Evolutionary conservation across 2,113 vertebrate species (phyloP).

Genomic region (Chamaea fasciata): DNA sequence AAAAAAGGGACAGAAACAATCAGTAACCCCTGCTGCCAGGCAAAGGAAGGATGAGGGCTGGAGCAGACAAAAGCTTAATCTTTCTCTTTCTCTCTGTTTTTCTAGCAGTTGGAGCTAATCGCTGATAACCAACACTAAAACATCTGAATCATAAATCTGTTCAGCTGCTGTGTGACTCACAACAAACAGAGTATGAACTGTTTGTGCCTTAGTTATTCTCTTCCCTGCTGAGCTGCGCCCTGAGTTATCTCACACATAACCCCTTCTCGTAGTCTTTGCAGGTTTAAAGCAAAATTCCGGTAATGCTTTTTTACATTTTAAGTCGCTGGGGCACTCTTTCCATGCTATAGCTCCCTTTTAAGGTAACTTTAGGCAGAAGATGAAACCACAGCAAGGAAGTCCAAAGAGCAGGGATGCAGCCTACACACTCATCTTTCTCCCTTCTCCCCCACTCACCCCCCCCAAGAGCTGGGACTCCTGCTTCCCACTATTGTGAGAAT

Average conservation of each 20-base stretch:
- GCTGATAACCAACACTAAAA: constrained; percentile 12
- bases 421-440: not conserved
- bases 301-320: not conserved
- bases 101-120: constrained; percentile 30
- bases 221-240: not conserved
- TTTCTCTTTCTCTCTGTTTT: constrained; percentile 16
- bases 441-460: not conserved
- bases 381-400: not conserved
- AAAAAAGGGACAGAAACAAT: constrained; percentile 33
- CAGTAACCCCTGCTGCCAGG: constrained; percentile 10
- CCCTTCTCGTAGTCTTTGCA: not conserved
- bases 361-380: not conserved
- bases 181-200: not conserved
- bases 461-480: not conserved
- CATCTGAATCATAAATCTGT: constrained; percentile 30
- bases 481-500: constrained; percentile 40
- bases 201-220: not conserved
- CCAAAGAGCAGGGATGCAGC: not conserved
- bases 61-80: constrained; percentile 47
- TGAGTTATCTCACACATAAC: not conserved
- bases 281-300: not conserved
- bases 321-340: not conserved
- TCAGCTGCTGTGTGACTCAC: not conserved
- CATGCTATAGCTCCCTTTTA: not conserved
- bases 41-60: constrained; percentile 26